Base-by-base conservation (phyloP, 2,888 invertebrate species). In the Andrena bicolor region DNA sequence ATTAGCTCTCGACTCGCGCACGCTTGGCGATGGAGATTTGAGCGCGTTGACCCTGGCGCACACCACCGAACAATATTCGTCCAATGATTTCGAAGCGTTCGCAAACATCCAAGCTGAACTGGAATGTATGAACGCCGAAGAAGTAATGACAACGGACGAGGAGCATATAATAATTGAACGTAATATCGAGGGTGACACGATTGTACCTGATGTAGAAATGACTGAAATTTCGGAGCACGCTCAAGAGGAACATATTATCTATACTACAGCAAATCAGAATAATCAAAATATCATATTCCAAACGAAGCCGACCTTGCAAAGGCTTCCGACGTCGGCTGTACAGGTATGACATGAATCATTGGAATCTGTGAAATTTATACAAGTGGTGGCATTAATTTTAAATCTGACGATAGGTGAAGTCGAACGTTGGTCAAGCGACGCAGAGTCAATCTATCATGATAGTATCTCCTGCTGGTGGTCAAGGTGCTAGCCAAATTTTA, bases 61-160 rank as follows among this genome's bases (percentile, higher is more conserved):
- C 35, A 86, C 49, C 64, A 84, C 81, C 2, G 94, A 93, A 75
- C 93, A 93, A 61, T 94, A 92, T 80, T 75, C 89, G 0, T 86
- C 92, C 4, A 90, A 89, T 66, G 94, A 94, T 41, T 94, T 94
- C 85, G 94, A 94, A 80, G 91, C 93, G 16, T 90, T 94, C 53
- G 94, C 93, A n/a, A 93, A 92, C 72, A 94, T 94, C 75, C 93
- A 94, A 85, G 93, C 94, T 0, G 94, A 94, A 83, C 86, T 94
- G 41, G 94, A 94, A 71, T 92, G 93, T 20, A 93, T 93, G 91
- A 92, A 93, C 64, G 90, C 93, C 0, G 92, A 93, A 73, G 93
- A 93, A 88, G 93, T 93, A n/a, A 92, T 94, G 84, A 91, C 93
- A 20, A 92, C 92, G 0, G 92, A 92, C 10, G 91, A 92, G 6